phyloP scores from a whole-genome alignment of 2,797 vertebrate species.

The Rallus crepitans region DNA sequence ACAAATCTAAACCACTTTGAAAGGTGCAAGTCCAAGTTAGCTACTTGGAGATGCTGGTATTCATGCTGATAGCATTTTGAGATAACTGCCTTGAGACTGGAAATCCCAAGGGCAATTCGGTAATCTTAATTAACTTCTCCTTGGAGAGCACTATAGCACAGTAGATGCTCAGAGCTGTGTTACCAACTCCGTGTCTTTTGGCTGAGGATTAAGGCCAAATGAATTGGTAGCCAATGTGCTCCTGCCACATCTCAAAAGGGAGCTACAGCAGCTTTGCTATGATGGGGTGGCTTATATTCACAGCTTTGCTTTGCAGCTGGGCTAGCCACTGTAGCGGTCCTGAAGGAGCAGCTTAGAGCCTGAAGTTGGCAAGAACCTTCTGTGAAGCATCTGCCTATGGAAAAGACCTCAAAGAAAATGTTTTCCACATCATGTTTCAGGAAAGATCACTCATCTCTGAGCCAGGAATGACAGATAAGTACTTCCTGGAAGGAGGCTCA shows the following conservation, averaged over 20 bases:
- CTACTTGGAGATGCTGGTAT: background rate
- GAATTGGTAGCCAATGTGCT: background rate
- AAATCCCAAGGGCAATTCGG: background rate
- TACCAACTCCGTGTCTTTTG: background rate
- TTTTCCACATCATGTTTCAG: background rate
- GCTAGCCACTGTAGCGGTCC: background rate
- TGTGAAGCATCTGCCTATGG: background rate
- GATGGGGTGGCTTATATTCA: background rate
- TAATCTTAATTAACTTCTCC: background rate
- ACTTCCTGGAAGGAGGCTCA: background rate
- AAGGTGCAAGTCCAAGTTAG: background rate
- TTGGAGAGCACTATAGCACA: rapidly evolving
- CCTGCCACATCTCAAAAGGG: background rate
- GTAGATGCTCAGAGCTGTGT: rapidly evolving
- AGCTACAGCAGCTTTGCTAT: background rate
- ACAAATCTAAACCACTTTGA: background rate
- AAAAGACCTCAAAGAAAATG: background rate
- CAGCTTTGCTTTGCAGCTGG: background rate
- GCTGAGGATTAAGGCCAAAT: background rate
- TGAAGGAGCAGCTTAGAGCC: background rate
- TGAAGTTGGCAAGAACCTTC: background rate
- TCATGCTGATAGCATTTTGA: background rate
- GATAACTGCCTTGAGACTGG: background rate
- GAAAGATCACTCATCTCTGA: background rate
- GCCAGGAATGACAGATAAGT: background rate